A percentile compares a stretch with the other conserved stretches of the same genome.
These are phyloP conservation scores for Esox lucius DNA, from an alignment of 2,797 vertebrate species.

Conservation along the genomic window DNA sequence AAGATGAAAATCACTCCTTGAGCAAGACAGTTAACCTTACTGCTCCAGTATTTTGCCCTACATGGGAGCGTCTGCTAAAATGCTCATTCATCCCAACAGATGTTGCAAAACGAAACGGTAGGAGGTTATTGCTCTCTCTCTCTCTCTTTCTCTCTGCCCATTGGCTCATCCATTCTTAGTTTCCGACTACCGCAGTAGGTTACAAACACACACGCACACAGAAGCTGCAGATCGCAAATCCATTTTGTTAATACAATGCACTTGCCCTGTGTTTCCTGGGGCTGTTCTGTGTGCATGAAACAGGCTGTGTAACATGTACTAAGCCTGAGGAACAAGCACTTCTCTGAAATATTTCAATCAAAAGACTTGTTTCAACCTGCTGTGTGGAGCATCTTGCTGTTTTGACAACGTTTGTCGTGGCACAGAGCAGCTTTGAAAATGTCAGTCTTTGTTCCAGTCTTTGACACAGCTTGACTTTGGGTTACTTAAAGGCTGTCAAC, in stretches of 20 bases:
- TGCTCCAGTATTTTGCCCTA: too few species aligned
- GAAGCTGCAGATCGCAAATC: conserved; percentile 40
- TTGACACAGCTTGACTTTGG: conserved; percentile 2
- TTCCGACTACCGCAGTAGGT: conserved; percentile 32
- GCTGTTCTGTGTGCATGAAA: conserved; percentile 66
- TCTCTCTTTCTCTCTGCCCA: too few species aligned
- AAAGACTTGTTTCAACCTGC: conserved; percentile 43
- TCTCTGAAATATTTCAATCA: conserved; percentile 60
- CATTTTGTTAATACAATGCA: conserved; percentile 53
- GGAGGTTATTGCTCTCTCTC: too few species aligned
- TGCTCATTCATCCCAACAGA: too few species aligned
- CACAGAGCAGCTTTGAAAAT: neutral
- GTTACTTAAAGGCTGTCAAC: neutral
- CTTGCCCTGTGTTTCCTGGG: conserved; percentile 61
- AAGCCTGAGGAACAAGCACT: conserved; percentile 53
- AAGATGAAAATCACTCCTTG: too few species aligned
- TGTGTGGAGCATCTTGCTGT: conserved; percentile 32
- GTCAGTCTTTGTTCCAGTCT: neutral
- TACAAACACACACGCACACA: conserved; percentile 25
- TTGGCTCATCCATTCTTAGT: neutral
- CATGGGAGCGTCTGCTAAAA: too few species aligned
- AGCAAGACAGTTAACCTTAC: too few species aligned
- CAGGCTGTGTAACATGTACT: conserved; percentile 44
- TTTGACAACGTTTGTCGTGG: neutral
- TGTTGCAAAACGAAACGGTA: too few species aligned